Evolutionary conservation across 2,113 vertebrate species (phyloP).

Genomic region (Mesembrinibis cayennensis): DNA sequence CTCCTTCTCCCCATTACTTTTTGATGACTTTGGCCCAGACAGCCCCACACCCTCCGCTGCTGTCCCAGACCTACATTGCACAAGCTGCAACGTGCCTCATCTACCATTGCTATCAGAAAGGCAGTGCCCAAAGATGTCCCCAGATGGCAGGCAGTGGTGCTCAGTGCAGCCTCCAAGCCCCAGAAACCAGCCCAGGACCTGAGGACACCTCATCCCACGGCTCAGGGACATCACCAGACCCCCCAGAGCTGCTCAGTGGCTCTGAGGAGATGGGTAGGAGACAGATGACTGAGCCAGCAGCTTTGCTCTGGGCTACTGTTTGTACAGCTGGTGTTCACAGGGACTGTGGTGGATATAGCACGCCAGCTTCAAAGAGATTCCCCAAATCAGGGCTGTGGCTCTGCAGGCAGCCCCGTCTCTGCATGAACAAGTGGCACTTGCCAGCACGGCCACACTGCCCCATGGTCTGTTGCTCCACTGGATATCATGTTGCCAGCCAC

Average conservation of each 20-base stretch:
- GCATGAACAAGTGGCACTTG: fast-evolving
- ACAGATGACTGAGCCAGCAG: neutral
- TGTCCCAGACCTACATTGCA: neutral
- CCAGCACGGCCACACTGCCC: fast-evolving
- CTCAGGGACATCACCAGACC: fast-evolving
- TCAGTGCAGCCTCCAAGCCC: neutral
- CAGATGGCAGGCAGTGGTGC: fast-evolving
- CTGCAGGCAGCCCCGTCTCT: neutral
- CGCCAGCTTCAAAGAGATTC: neutral
- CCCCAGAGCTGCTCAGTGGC: neutral
- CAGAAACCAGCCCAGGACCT: neutral
- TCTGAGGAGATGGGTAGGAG: fast-evolving
- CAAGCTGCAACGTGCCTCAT: neutral
- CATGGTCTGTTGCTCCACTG: neutral
- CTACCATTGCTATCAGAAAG: fast-evolving
- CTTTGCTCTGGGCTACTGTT: neutral
- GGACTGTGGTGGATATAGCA: neutral
- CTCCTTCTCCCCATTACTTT: neutral
- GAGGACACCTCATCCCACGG: neutral
- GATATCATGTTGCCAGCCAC: fast-evolving
- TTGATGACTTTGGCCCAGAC: neutral
- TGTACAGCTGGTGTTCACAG: neutral
- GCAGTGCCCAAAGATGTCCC: neutral
- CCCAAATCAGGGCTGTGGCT: too few species aligned
- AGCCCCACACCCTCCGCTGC: neutral